Evolutionary conservation across 2,888 invertebrate genomes (phyloP), one percentile per base, ranked within the genome.

Genomic region (Coleophora deauratella): DNA sequence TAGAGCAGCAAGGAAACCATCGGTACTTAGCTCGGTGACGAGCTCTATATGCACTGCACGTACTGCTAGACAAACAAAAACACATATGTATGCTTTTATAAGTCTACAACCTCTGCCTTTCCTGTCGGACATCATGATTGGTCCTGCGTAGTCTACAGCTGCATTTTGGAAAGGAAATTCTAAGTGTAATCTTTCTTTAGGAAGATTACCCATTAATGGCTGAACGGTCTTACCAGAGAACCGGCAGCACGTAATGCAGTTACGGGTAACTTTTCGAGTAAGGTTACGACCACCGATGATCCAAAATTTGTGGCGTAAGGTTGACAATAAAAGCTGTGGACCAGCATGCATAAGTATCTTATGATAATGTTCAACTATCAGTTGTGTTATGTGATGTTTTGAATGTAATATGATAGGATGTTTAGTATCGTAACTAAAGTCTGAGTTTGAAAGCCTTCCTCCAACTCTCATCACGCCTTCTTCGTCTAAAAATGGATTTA

Each of bases 131-230:
- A 45, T 15, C 13, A 38, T 9, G 8, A 45, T 14, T 30, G 42
- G 42, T 15, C 43, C 45, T 9, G 42, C 40, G 15, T 43, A 46
- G 27, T 46, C 46, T 1, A 37, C 30, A 4, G 37, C 45, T 15
- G 43, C 38, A 1, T 35, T 12, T 8, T 30, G 7, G 14, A 46
- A 46, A 1, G 42, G 42, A 31, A 30, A 43, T 30, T 41, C 41
- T 3, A 30, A 2, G 3, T 41, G 13, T 27, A 38, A n/a, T 1
- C 43, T 11, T 12, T 37, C 13, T 14, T 13, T 9, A 1, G 42
- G 45, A 2, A 45, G 30, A 11, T 40, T 15, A 1, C 41, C 43
- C 46, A 43, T 46, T 27, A 41, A 34, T 13, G 38, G 40, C 15
- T 44, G 38, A 2, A 35, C 12, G 8, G 35, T 27, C 30, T 36